phyloP scores from a whole-genome alignment of 2,888 invertebrate species.

The Pollenia griseotomentosa region DNA sequence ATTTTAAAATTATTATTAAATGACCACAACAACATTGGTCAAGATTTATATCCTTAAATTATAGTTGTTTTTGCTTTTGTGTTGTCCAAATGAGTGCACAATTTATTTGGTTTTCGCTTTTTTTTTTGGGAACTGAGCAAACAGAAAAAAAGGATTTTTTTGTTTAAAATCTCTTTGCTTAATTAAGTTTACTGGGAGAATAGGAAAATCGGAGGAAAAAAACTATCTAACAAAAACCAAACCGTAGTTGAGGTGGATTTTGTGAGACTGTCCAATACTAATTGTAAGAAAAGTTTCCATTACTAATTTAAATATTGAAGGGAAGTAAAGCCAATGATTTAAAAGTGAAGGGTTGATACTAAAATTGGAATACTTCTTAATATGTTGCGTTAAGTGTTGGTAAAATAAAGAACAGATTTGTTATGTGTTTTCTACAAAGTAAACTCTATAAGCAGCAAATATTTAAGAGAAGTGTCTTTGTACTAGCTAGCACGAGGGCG shows the following conservation, averaged over 20 bases:
- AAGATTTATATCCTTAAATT: conserved; percentile 71
- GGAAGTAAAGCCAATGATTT: conserved; percentile 37
- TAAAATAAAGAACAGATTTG: no score
- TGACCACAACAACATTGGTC: conserved; percentile 70
- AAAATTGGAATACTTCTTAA: no score
- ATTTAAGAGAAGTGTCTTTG: no score
- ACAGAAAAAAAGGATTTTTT: conserved; percentile 18
- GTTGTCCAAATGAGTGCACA: conserved; percentile 51
- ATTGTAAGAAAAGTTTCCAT: conserved; percentile 43
- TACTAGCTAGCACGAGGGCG: no score
- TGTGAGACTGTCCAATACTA: conserved; percentile 4
- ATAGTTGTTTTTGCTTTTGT: conserved; percentile 36
- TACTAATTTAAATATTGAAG: conserved; percentile 31
- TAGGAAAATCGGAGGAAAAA: not conserved
- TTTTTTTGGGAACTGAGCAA: not conserved
- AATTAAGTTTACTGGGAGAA: conserved; percentile 57
- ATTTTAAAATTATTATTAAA: conserved; percentile 67
- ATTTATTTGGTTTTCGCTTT: conserved; percentile 15
- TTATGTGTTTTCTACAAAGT: no score
- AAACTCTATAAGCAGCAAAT: no score
- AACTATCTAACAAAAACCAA: conserved; percentile 6
- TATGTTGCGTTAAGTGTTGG: no score
- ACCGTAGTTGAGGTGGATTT: conserved; percentile 3
- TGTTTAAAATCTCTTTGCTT: conserved; percentile 63
- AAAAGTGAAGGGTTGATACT: no score